Evolutionary conservation across 2,113 vertebrate genomes (phyloP).

Genomic region (Turdus rufiventris): DNA sequence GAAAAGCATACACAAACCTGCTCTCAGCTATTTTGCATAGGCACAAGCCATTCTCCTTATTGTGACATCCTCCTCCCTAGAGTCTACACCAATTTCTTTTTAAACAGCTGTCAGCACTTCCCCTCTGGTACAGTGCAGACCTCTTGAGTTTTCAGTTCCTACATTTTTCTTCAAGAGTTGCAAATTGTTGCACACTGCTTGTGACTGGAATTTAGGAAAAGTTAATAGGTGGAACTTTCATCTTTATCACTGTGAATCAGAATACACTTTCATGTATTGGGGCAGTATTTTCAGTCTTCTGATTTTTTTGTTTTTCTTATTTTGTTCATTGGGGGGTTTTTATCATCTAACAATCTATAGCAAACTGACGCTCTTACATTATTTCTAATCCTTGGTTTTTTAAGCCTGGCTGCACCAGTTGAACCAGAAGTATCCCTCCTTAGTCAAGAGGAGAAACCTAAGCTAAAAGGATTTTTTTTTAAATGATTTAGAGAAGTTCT

Average conservation of each 20-base stretch:
- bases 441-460: neutral
- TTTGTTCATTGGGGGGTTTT: neutral
- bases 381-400: neutral
- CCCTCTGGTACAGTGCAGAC: neutral
- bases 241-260: neutral
- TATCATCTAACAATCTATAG: neutral
- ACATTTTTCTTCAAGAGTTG: neutral
- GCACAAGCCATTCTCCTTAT: neutral
- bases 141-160: neutral
- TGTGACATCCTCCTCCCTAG: neutral
- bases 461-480: neutral
- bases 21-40: neutral
- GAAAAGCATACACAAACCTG: neutral
- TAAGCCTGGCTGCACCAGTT: neutral
- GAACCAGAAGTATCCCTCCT: neutral
- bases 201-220: neutral
- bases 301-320: too few relatives aligned
- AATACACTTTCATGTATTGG: neutral
- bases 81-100: neutral
- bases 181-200: neutral
- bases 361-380: neutral
- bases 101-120: neutral
- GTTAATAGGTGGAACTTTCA: neutral
- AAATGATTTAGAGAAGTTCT: rapidly evolving
- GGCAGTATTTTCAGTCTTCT: neutral